Base-by-base conservation (phyloP, 1,140 invertebrate genomes). In the Hylyphantes graminicola region DNA sequence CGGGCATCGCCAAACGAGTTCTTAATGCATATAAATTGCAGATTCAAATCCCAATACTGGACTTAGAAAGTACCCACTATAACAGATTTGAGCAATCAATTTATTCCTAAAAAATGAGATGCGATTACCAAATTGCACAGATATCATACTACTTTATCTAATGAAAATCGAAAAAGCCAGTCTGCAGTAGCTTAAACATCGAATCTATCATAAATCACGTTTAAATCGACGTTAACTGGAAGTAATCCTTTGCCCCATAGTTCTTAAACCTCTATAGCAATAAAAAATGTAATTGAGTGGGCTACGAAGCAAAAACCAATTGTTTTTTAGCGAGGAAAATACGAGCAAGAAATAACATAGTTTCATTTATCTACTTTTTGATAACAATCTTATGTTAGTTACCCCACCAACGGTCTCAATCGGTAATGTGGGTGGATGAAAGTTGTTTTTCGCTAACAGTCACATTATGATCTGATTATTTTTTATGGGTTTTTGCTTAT, bases 161-260 rank as follows among this genome's bases (percentile, higher is more conserved):
- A 70, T 70, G 68, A 70, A 70, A 70, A 70, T 70, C 50, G 13
- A 15, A 70, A 54, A 59, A 70, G 54, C 54, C 15, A n/a, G 9
- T n/a, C 51, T 53, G 19, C 51, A 70, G 68, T 53, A 53, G 55
- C 57, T 59, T 55, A 55, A 74, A 74, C 72, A 35, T 21, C 54
- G 17, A 74, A 74, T 74, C 55, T 35, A 74, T 57, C 72, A 74
- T 74, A 74, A 74, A 74, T 74, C 72, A 74, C 72, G 48, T 57
- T 55, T 12, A 74, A 74, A 74, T 57, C 72, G 68, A 70, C 54
- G 68, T 57, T 74, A 74, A 57, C 72, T 19, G 15, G 51, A 35
- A 74, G n/a, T 15, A 57, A 57, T 74, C 19, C 11, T 74, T 35
- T 54, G 7, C 10, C 35, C 35, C 35, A 35, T 35, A 35, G 35